Evolutionary conservation across 2,888 invertebrate genomes (phyloP).

Genomic region (Pristionchus japonicus): DNA sequence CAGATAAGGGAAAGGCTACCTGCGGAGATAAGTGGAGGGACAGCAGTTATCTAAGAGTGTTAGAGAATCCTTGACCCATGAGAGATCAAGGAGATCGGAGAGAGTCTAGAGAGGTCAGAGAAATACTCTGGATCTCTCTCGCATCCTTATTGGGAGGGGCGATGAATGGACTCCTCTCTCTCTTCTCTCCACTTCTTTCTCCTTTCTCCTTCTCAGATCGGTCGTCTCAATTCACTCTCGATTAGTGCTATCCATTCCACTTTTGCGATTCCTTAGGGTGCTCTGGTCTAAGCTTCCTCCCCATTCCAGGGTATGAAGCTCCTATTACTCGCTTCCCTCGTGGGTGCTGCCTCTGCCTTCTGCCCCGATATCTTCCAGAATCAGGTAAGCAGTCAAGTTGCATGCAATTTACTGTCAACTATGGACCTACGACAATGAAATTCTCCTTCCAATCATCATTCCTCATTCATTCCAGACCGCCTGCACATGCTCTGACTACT

Average conservation of each 20-base stretch:
- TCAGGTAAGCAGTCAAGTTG: too few species aligned
- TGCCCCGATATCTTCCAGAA: conserved; percentile 71
- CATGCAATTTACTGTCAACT: too few species aligned
- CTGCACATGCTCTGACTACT: conserved; percentile 71
- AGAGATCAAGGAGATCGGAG: conserved; percentile 1
- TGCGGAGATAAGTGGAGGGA: not conserved
- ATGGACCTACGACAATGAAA: too few species aligned
- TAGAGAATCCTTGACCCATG: conserved; percentile 32
- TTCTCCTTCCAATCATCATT: too few species aligned
- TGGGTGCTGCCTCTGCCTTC: conserved; percentile 56
- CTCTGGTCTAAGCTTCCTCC: not conserved
- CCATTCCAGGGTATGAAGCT: conserved; percentile 47
- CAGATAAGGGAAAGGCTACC: conserved; percentile 26
- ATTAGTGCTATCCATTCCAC: not conserved
- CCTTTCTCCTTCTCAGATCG: conserved; percentile 29
- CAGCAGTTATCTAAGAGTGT: not conserved
- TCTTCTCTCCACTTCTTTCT: conserved; percentile 14
- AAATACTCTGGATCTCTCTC: not conserved
- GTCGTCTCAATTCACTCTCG: conserved; percentile 3
- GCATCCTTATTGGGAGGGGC: conserved; percentile 28
- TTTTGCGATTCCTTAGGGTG: not conserved
- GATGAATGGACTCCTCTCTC: conserved; percentile 36
- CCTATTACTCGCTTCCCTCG: conserved; percentile 50
- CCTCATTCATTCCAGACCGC: conserved; percentile 55
- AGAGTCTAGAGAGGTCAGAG: not conserved